A percentile compares a stretch with the other conserved stretches of the same genome.
Evolutionary conservation across 1,140 invertebrate species (phyloP).

Genomic region (Cotesia chilonis): DNA sequence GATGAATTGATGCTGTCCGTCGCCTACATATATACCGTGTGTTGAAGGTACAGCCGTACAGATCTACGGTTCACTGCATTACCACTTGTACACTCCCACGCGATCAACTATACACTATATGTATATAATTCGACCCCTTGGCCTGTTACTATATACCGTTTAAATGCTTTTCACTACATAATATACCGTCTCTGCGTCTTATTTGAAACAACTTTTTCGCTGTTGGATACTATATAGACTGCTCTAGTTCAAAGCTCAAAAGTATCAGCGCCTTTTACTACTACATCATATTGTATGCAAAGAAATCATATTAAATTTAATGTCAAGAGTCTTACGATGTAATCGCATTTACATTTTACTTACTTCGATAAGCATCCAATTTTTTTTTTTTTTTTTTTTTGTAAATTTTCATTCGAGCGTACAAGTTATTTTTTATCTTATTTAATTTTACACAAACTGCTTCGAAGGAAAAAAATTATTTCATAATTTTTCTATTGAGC

Average conservation of each 20-base stretch:
- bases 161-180: not conserved
- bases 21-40: conserved; percentile 34
- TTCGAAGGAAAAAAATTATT: too few species aligned
- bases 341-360: not conserved
- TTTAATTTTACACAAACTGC: too few species aligned
- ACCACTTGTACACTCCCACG: conserved; percentile 63
- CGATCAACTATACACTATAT: conserved; percentile 46
- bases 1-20: conserved; percentile 63
- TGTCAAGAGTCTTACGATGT: too few species aligned
- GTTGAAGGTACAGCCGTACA: conserved; percentile 58
- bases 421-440: too few species aligned
- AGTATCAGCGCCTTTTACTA: conserved; percentile 20
- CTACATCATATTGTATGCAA: not conserved
- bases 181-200: not conserved
- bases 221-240: not conserved
- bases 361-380: not conserved
- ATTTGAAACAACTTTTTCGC: conserved; percentile 22
- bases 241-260: conserved; percentile 41
- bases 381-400: not conserved
- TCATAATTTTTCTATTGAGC: too few species aligned
- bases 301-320: conserved; percentile 12
- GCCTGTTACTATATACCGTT: not conserved
- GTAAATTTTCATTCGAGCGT: too few species aligned
- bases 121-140: conserved; percentile 15
- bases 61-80: conserved; percentile 56